These are phyloP conservation scores for Notechis scutatus DNA, from an alignment of 2,113 vertebrate genomes.

Conservation along the genomic window DNA sequence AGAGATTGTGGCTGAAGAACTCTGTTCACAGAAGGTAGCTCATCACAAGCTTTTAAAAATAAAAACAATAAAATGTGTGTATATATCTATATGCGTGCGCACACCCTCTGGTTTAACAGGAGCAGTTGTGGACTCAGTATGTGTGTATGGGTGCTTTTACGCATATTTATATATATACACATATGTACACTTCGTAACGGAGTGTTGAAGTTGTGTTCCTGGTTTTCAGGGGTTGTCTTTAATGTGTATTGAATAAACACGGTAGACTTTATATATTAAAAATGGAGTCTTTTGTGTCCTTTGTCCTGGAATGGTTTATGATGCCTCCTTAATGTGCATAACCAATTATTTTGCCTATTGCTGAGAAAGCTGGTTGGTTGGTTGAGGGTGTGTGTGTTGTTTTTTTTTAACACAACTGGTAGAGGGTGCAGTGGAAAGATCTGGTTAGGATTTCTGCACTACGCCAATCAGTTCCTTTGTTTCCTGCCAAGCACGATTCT, in stretches of 20 bases:
- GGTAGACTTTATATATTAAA: constrained; percentile 57
- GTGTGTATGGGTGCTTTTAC: not conserved
- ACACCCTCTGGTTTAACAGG: constrained; percentile 58
- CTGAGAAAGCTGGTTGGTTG: not conserved
- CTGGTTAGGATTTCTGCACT: constrained; percentile 52
- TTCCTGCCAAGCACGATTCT: constrained; percentile 47
- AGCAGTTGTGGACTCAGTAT: constrained; percentile 52
- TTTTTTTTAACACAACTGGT: constrained; percentile 33
- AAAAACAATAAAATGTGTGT: not conserved
- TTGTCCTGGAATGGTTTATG: not conserved
- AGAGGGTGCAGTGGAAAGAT: constrained; percentile 54
- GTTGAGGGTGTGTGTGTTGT: not conserved
- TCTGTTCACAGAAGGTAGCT: constrained; percentile 59
- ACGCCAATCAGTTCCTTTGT: constrained; percentile 64
- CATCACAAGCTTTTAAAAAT: constrained; percentile 3
- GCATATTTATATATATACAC: constrained; percentile 9
- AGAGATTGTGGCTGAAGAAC: not conserved
- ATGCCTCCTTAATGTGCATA: not conserved
- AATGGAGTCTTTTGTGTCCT: not conserved
- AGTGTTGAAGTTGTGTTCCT: constrained; percentile 68
- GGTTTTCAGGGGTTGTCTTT: constrained; percentile 68
- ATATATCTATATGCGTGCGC: not conserved
- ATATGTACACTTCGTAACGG: constrained; percentile 72
- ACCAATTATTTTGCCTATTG: not conserved
- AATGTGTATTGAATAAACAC: constrained; percentile 71